phyloP scores from a whole-genome alignment of 2,797 vertebrate species.

The Sparidentex hasta region DNA sequence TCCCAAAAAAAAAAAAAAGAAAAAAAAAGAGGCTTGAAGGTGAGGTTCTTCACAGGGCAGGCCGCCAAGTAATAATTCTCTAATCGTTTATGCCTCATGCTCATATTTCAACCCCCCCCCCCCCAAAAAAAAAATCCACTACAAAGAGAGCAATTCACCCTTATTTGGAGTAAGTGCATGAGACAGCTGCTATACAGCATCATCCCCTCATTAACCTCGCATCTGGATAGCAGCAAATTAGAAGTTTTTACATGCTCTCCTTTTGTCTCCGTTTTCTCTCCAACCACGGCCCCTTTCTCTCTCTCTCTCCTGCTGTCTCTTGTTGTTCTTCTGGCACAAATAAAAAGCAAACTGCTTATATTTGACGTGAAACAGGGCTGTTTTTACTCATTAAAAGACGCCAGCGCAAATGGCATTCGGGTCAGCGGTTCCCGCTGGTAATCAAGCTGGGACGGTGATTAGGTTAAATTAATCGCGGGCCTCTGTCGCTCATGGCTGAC shows the following conservation, averaged over 20 bases:
- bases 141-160: conserved; percentile 39
- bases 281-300: not conserved
- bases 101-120: conserved; percentile 48
- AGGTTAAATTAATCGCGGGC: conserved; percentile 75
- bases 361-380: conserved; percentile 60
- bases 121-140: conserved; percentile 10
- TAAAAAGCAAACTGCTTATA: conserved; percentile 64
- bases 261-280: conserved; percentile 5
- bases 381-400: conserved; percentile 67
- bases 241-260: conserved; percentile 28
- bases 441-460: conserved; percentile 80
- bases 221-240: conserved; percentile 50
- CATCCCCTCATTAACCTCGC: conserved; percentile 65
- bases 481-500: conserved; percentile 63
- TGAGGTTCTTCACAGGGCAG: conserved; percentile 53
- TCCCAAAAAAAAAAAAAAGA: conserved; percentile 18
- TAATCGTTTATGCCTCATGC: conserved; percentile 54
- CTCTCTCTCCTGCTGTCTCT: not conserved
- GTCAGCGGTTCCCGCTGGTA: conserved; percentile 68
- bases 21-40: conserved; percentile 34
- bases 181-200: conserved; percentile 47
- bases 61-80: conserved; percentile 67
- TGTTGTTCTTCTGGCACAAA: conserved; percentile 17
- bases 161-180: conserved; percentile 29
- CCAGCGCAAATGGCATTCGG: conserved; percentile 65